These are phyloP conservation scores for Bradypodion pumilum DNA, from an alignment of 2,797 vertebrate species.

Conservation along the genomic window DNA sequence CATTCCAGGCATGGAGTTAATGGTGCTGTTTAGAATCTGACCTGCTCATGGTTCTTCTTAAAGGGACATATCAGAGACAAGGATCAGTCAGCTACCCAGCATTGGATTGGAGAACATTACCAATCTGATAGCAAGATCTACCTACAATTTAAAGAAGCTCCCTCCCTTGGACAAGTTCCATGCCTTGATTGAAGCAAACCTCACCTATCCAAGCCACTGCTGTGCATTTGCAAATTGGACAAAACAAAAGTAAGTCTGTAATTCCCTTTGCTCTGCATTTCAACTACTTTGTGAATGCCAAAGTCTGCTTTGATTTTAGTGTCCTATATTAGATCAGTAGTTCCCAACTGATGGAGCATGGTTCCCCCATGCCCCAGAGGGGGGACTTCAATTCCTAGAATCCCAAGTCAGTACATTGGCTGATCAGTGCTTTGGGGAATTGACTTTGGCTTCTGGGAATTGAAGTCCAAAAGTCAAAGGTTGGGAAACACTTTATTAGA, in stretches of 20 bases:
- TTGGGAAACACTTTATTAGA: no score
- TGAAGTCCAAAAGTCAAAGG: no score
- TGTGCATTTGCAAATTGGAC: slow-evolving; percentile 93
- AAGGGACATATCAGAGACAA: slow-evolving; percentile 93
- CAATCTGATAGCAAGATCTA: slow-evolving; percentile 83
- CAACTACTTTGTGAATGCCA: background rate
- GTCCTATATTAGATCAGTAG: no score
- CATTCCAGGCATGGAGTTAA: background rate
- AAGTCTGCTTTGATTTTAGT: background rate
- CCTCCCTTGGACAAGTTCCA: slow-evolving; percentile 85
- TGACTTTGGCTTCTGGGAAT: no score
- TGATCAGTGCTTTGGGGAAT: no score
- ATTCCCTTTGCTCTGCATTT: background rate
- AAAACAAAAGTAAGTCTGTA: slow-evolving; percentile 78
- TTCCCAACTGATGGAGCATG: no score
- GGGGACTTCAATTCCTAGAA: no score
- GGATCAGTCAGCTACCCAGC: slow-evolving; percentile 83
- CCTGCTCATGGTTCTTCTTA: slow-evolving; percentile 51
- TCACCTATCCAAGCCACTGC: slow-evolving; percentile 96
- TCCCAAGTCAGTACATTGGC: no score
- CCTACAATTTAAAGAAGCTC: slow-evolving; percentile 88
- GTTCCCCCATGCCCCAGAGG: no score
- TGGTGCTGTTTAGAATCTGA: slow-evolving; percentile 3
- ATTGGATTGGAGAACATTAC: slow-evolving; percentile 85
- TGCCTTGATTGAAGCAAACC: slow-evolving; percentile 85